phyloP scores from a whole-genome alignment of 2,888 invertebrate species.

The Capitulum mitella region DNA sequence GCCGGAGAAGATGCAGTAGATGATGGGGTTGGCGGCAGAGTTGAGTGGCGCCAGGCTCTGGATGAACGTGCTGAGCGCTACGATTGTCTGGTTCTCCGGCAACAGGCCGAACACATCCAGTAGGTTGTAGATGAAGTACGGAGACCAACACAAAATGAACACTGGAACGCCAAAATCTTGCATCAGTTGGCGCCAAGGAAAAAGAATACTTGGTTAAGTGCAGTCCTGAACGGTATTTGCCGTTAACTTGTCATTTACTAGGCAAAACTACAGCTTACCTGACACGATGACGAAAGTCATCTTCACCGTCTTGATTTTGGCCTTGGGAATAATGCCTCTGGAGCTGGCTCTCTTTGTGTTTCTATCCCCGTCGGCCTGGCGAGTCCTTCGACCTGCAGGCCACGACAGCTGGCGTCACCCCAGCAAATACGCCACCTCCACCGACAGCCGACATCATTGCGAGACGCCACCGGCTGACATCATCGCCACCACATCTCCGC shows the following conservation, averaged over 20 bases:
- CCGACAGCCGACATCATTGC: too few relatives aligned
- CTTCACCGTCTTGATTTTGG: conserved; percentile 93
- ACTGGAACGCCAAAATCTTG: conserved; percentile 55
- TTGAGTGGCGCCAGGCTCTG: conserved; percentile 86
- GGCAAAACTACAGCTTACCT: conserved; percentile 66
- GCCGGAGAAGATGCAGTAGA: conserved; percentile 88
- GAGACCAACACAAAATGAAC: conserved; percentile 90
- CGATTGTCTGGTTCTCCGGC: conserved; percentile 67
- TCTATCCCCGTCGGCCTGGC: neutral
- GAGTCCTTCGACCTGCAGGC: too few relatives aligned
- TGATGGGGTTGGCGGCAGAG: conserved; percentile 88
- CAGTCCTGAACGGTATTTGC: too few relatives aligned
- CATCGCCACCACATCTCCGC: too few relatives aligned
- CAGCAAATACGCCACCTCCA: too few relatives aligned
- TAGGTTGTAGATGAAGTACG: conserved; percentile 85
- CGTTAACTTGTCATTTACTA: too few relatives aligned
- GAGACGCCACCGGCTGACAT: too few relatives aligned
- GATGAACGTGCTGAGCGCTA: conserved; percentile 79
- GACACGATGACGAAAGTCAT: conserved; percentile 96
- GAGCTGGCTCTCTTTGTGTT: conserved; percentile 58
- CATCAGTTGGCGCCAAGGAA: too few relatives aligned
- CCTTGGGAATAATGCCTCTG: conserved; percentile 84
- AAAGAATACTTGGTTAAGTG: too few relatives aligned
- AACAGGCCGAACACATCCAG: conserved; percentile 80
- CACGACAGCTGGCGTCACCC: too few relatives aligned